Evolutionary conservation across 1,140 invertebrate genomes (phyloP), one percentile per base, ranked within the genome.

Genomic region (Nasonia vitripennis): DNA sequence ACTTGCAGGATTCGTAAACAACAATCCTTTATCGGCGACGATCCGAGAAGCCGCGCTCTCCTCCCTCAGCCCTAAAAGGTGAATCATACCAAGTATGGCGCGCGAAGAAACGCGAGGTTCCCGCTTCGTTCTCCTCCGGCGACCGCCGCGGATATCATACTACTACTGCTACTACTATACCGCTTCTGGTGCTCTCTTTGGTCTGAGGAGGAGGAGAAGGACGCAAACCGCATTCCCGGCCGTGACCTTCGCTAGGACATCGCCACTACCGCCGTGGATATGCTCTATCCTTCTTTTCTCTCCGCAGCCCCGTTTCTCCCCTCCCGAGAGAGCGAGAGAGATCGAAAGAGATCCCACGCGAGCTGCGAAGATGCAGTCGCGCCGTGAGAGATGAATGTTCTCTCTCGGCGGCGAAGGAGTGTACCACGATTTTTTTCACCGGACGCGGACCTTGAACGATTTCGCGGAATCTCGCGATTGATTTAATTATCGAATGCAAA

Each of bases 221-320:
- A 91, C 90, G 89, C 90, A 90, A 93, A 93, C 92, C 91, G 90
- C 93, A 93, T 93, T 93, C 92, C 91, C 92, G 93, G 87, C 93
- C 93, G 92, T 93, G 93, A 93, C 93, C 93, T 93, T 93, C 93
- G 93, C 92, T 93, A 93, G 92, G 93, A 93, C 93, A 93, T 93
- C 92, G 92, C 91, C 93, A 92, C 93, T 92, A 73, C 55, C 55
- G 55, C 55, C 55, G 20, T 62, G 55, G 20, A n/a, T 62, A 70
- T 55, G 78, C 82, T 85, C 81, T 81, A 81, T 86, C 81, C 73
- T 68, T 17, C 71, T 27, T 31, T 37, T 74, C 83, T 84, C 41
- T 48, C 74, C 86, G 77, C 81, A 75, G 86, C 87, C 87, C 79
- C 55, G 85, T 83, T 81, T 67, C 83, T 86, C 70, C 75, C 87